A percentile compares a stretch with the other conserved stretches of the same genome.
phyloP scores from a whole-genome alignment of 2,113 vertebrate species.

The Pedetes capensis region DNA sequence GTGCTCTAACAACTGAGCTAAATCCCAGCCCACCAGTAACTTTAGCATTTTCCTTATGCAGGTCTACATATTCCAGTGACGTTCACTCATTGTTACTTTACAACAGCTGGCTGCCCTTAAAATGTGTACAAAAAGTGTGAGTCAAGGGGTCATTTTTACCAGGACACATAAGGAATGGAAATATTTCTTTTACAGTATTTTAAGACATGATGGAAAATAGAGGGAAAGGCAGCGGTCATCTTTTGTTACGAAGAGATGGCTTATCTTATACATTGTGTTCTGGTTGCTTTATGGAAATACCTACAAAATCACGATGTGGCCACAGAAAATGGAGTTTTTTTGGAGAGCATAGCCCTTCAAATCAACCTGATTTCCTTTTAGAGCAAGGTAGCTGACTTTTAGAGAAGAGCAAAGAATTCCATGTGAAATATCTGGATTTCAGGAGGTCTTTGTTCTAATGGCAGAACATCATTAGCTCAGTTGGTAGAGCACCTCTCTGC shows the following conservation, averaged over 20 bases:
- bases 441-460: slow-evolving; percentile 17
- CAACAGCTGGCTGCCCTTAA: background rate
- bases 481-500: no score
- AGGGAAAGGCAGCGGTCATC: background rate
- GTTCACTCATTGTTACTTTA: slow-evolving; percentile 22
- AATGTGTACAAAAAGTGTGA: background rate
- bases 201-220: slow-evolving; percentile 47
- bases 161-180: background rate
- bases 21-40: no score
- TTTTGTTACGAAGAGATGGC: background rate
- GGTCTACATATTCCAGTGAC: background rate
- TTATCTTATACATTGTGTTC: slow-evolving; percentile 44
- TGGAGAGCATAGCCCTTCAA: background rate
- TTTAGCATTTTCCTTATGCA: slow-evolving; percentile 17
- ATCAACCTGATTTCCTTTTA: slow-evolving; percentile 13
- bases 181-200: slow-evolving; percentile 16
- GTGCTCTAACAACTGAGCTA: no score
- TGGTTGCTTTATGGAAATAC: slow-evolving; percentile 35
- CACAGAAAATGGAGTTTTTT: background rate
- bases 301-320: slow-evolving; percentile 32
- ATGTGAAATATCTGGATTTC: slow-evolving; percentile 9
- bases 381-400: background rate
- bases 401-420: background rate
- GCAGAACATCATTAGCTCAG: no score
- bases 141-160: background rate